A percentile compares a stretch with the other conserved stretches of the same genome.
phyloP scores from a whole-genome alignment of 2,797 vertebrate genomes.

The Astyanax mexicanus region DNA sequence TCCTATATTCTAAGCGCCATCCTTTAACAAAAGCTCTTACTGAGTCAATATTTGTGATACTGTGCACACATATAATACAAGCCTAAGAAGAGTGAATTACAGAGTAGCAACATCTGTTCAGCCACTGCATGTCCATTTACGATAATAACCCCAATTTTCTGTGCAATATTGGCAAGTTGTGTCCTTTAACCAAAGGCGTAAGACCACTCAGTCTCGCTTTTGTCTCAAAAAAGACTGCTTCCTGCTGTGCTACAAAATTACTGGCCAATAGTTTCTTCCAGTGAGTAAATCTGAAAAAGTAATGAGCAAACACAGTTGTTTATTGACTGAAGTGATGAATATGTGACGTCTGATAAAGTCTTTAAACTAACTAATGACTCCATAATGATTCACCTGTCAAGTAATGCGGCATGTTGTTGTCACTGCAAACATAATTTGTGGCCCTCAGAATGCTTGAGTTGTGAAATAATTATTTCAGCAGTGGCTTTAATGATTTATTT shows the following conservation, averaged over 20 bases:
- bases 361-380: not conserved
- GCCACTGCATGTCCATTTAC: conserved; percentile 3
- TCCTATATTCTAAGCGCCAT: not conserved
- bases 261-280: not conserved
- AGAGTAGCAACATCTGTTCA: not conserved
- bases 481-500: not conserved
- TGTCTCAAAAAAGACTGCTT: not conserved
- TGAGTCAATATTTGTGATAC: conserved; percentile 34
- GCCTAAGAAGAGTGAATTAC: conserved; percentile 12
- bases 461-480: not conserved
- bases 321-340: conserved; percentile 25
- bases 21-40: conserved; percentile 16
- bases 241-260: conserved; percentile 5
- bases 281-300: conserved; percentile 15
- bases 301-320: not conserved
- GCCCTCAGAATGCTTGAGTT: not conserved
- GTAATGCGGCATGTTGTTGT: not conserved
- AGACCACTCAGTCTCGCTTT: not conserved
- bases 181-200: conserved; percentile 1
- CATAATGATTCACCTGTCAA: not conserved
- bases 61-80: not conserved
- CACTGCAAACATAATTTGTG: conserved; percentile 1
- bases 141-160: conserved; percentile 22
- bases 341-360: conserved; percentile 7
- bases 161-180: not conserved